Base-by-base conservation (phyloP, 2,888 invertebrate genomes). In the Rhyacophila evoluta region DNA sequence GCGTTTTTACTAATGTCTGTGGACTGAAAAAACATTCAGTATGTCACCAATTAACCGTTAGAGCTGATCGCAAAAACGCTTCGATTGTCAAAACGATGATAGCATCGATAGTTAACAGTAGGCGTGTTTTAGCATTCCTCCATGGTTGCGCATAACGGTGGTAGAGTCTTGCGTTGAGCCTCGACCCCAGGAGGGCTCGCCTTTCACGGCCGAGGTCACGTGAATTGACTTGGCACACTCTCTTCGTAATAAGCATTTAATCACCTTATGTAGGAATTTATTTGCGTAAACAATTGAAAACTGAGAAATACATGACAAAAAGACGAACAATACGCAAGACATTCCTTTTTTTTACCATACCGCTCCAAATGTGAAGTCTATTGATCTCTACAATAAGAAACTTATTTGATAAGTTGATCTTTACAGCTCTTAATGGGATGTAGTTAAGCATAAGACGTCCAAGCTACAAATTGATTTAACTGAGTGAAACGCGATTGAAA, bases 111-210 rank as follows among this genome's bases (percentile, higher is more conserved):
- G 25, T 19, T 55, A 19, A 19, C 55, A 8, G 55, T 19, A 55
- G 55, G 55, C 25, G 55, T 55, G 55, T 15, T 55, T 55, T 55
- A 19, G 55, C 55, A 55, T 55, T 55, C 55, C 8, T 55, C 25
- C 8, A 8, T 55, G 25, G 55, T 19, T 55, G 15, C 55, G 55
- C 55, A 55, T 55, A 55, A 55, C 55, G 55, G 55, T 55, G 55
- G 55, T 55, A 55, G 10, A 10, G 2, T 2, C 29, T 33, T 33
- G 29, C 29, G 15, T 8, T 25, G 55, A 55, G 25, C 10, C 55
- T 55, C 55, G 25, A 55, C 55, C 55, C 25, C 15, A 19, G 55
- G 55, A 55, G 55, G 55, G 55, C 25, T 25, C 15, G 55, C 25
- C 55, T 55, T 55, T 55, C 55, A 25, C 55, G 25, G 55, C 25